phyloP scores from a whole-genome alignment of 2,797 vertebrate genomes.

The Chelon auratus region DNA sequence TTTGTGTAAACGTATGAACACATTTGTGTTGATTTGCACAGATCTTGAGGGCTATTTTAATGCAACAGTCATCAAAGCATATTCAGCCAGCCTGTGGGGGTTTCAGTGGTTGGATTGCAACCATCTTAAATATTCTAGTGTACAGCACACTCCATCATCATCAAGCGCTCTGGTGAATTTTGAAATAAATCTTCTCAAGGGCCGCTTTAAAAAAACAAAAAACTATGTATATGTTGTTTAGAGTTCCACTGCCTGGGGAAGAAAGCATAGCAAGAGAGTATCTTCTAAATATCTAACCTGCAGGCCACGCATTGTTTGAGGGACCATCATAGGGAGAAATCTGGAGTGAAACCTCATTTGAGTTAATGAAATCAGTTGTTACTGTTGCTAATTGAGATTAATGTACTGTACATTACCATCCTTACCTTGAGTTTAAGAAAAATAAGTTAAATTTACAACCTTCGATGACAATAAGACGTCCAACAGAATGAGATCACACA shows the following conservation, averaged over 20 bases:
- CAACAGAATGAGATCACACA: no score
- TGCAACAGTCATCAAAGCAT: conserved; percentile 68
- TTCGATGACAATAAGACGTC: neutral
- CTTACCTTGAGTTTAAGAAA: neutral
- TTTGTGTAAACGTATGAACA: conserved; percentile 49
- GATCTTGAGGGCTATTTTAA: conserved; percentile 59
- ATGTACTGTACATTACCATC: neutral
- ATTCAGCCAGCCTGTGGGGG: conserved; percentile 49
- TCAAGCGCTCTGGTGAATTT: conserved; percentile 40
- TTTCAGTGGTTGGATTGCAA: conserved; percentile 45
- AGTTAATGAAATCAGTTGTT: conserved; percentile 10
- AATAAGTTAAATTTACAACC: neutral
- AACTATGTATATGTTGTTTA: conserved; percentile 29
- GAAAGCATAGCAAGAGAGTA: conserved; percentile 8
- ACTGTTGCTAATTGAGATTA: neutral
- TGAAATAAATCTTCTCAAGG: conserved; percentile 39
- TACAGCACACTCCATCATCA: conserved; percentile 50
- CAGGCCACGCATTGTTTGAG: neutral
- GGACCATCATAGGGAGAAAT: neutral
- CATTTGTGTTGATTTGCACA: conserved; percentile 56
- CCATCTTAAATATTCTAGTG: conserved; percentile 42
- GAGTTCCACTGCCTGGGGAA: conserved; percentile 26
- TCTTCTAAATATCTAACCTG: conserved; percentile 20
- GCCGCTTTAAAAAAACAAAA: conserved; percentile 13
- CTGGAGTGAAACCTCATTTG: neutral